Evolutionary conservation across 2,797 vertebrate species (phyloP).

Genomic region (Tenualosa thibaudeaui): DNA sequence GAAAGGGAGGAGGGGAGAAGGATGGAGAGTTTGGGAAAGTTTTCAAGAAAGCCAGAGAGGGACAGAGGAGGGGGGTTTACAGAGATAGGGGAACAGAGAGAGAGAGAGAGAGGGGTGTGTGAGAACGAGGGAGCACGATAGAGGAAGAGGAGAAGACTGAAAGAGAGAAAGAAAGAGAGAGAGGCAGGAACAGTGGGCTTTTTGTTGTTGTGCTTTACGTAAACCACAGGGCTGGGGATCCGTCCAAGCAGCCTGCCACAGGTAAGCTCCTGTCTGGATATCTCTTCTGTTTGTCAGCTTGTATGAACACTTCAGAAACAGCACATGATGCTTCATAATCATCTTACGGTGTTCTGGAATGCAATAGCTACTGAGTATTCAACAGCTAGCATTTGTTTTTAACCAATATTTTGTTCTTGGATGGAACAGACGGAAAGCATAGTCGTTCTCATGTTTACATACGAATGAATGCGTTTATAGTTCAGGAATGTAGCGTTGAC

Average conservation of each 20-base stretch:
- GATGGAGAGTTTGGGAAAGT: slow-evolving; percentile 34
- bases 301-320: not conserved
- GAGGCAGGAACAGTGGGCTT: slow-evolving; percentile 17
- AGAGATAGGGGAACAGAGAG: slow-evolving; percentile 31
- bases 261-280: slow-evolving; percentile 34
- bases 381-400: no score
- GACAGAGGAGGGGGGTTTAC: slow-evolving; percentile 15
- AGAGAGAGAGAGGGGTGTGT: slow-evolving; percentile 29
- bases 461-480: not conserved
- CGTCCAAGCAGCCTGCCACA: slow-evolving; percentile 53
- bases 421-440: no score
- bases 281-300: not conserved
- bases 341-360: not conserved
- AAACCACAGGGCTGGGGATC: slow-evolving; percentile 47
- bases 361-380: not conserved
- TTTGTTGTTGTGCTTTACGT: slow-evolving; percentile 11
- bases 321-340: not conserved
- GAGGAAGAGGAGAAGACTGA: slow-evolving; percentile 22
- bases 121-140: slow-evolving; percentile 3
- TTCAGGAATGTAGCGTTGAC: not conserved
- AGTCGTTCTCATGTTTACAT: no score
- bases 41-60: slow-evolving; percentile 31
- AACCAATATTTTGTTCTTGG: no score
- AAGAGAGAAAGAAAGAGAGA: slow-evolving; percentile 31
- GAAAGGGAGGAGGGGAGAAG: slow-evolving; percentile 10